Evolutionary conservation across 2,888 invertebrate species (phyloP), one percentile per base, ranked within the genome.

Genomic region (Sesia bembeciformis): DNA sequence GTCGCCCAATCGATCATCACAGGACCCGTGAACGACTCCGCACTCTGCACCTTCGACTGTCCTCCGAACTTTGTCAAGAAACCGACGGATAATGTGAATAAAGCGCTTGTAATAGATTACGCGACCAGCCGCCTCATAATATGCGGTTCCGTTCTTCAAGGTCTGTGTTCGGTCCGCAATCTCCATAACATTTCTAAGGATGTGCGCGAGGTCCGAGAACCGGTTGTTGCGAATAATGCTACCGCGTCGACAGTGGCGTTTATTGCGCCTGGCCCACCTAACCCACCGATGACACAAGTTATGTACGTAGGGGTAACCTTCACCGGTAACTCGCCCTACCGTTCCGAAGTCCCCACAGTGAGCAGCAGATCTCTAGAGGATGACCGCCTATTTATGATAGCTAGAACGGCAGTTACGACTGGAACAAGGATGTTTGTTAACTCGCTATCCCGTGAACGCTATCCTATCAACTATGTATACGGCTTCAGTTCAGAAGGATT

Each of bases 281-380:
- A 95, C 75, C 96, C 97, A 54, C 96, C 97, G 4, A 95, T 96
- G 64, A 93, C 96, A 40, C 95, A 96, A 84, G 97, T 98, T 23
- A 95, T 98, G 93, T 98, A 98, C 82, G 97, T 98, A 54, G 98
- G 97, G 53, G 97, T 97, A 50, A 97, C 98, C 39, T 97, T 94
- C 81, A 97, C 97, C 38, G 94, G 95, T 56, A 97, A 97, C 78
- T 97, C 97, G 53, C 95, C 96, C 6, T 97, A 97, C 85, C 93
- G 97, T 58, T 96, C 96, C 59, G 97, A 97, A 86, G 96, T 98
- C 62, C 98, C 98, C 43, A 96, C 98, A 5, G 97, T 98, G 55
- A 95, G 97, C 73, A 97, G 97, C 58, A 93, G 98, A 51, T 96
- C 96, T 49, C 91, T 98, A 55, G 96, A 97, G 76, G 94, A 94